A percentile compares a stretch with the other conserved stretches of the same genome.
phyloP scores from a whole-genome alignment of 2,797 vertebrate genomes.

The Sphenodon punctatus region DNA sequence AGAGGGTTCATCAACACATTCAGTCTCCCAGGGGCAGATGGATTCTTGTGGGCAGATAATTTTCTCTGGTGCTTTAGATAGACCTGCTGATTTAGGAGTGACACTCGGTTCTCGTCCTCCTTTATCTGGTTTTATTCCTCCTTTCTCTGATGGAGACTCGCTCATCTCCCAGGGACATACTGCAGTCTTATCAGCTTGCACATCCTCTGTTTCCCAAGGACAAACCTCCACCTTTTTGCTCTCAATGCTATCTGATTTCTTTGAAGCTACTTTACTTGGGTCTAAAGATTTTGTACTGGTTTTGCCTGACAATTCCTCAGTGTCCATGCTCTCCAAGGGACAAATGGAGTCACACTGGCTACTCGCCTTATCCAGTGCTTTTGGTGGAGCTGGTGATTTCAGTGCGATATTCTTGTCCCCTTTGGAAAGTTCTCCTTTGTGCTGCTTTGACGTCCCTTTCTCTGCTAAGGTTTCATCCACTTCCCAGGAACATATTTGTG shows the following conservation, averaged over 20 bases:
- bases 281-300: background rate
- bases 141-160: background rate
- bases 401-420: background rate
- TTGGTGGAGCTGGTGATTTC: background rate
- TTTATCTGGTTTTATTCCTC: background rate
- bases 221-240: slow-evolving; percentile 11
- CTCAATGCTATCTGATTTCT: background rate
- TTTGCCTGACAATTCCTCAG: background rate
- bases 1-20: background rate
- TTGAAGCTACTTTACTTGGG: background rate
- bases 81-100: background rate
- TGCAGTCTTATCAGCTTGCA: slow-evolving; percentile 46
- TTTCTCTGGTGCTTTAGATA: slow-evolving; percentile 48
- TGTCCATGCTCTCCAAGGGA: slow-evolving; percentile 42
- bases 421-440: background rate
- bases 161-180: slow-evolving; percentile 71
- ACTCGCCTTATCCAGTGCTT: slow-evolving; percentile 20
- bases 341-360: background rate
- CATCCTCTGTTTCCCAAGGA: slow-evolving; percentile 72
- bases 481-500: slow-evolving; percentile 46
- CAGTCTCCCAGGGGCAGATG: slow-evolving; percentile 23
- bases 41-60: slow-evolving; percentile 53
- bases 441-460: background rate
- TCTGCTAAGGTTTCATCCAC: background rate
- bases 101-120: background rate